A percentile compares a stretch with the other conserved stretches of the same genome.
These are phyloP conservation scores for Megalops atlanticus DNA, from an alignment of 2,113 vertebrate species.

Conservation along the genomic window DNA sequence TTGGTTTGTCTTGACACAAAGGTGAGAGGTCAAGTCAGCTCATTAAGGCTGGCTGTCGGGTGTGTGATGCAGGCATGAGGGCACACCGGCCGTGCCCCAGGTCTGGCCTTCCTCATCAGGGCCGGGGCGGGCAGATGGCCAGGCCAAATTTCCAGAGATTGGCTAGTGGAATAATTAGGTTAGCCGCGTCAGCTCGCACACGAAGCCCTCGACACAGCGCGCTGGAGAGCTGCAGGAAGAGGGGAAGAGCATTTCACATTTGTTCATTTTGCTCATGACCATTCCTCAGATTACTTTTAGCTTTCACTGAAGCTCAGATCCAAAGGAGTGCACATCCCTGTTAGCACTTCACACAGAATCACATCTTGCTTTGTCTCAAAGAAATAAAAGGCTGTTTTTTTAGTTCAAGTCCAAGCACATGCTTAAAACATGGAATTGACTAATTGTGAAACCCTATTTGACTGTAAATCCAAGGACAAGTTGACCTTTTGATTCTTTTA, in stretches of 20 bases:
- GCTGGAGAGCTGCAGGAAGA: not conserved
- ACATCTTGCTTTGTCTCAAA: not conserved
- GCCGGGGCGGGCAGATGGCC: slow-evolving; percentile 25
- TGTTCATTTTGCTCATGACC: too few relatives aligned
- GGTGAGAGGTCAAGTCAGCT: slow-evolving; percentile 26
- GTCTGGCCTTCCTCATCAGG: not conserved
- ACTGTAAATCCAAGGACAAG: not conserved
- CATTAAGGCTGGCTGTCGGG: slow-evolving; percentile 22
- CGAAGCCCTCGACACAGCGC: not conserved
- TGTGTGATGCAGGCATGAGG: not conserved
- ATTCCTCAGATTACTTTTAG: too few relatives aligned
- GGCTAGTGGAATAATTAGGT: slow-evolving; percentile 27
- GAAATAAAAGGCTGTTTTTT: not conserved
- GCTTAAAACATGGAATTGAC: not conserved
- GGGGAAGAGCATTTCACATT: too few relatives aligned
- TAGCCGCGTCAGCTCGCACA: not conserved
- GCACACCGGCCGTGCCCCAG: slow-evolving; percentile 19
- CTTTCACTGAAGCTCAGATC: too few relatives aligned
- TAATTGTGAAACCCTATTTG: not conserved
- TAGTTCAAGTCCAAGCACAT: not conserved
- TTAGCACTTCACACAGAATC: not conserved
- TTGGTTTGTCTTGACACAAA: slow-evolving; percentile 9
- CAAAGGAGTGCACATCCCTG: too few relatives aligned
- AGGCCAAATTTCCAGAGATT: not conserved
- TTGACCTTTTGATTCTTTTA: not conserved